Base-by-base conservation (phyloP, 2,888 invertebrate species). In the Cylloceria caligata region DNA sequence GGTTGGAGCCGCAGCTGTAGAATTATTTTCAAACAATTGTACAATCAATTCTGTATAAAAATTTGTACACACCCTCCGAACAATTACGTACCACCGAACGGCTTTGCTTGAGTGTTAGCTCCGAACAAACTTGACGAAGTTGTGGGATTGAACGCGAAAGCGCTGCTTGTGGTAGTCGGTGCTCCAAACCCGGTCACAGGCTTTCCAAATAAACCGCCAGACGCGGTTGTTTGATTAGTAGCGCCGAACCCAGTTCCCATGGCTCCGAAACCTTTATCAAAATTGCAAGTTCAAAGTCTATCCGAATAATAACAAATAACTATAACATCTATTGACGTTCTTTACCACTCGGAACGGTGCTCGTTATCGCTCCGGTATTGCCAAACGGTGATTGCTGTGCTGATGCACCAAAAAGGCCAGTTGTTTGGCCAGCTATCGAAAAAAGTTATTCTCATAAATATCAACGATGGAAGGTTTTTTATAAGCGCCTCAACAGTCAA, bases 161-260 rank as follows among this genome's bases (percentile, higher is more conserved):
- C 91, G 55, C 93, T 93, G 0, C 93, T 90, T 7, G 93, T 88
- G 89, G 91, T 89, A n/a, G 94, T 93, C 62, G 93, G 92, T 24
- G 93, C 89, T 55, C 95, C 96, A 89, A 96, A 96, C 13, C 93
- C 94, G 67, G 94, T 93, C 85, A 93, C 94, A 69, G 94, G 94
- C 93, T 96, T 96, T 0, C 95, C 96, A 92, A 97, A 96, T 45
- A 96, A 93, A 64, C 94, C 94, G 52, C 94, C 94, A 0, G 94
- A 94, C 0, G 95, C 94, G 80, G 95, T 92, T 13, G 91, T 77
- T 55, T 95, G 94, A 84, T 95, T 93, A 0, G 95, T 93, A 75
- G 94, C 94, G 77, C 94, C 93, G 88, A 95, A 95, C 24, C 93
- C 93, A 9, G 91, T 90, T 4, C 93, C 89, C 30, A 93, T 90